Base-by-base conservation (phyloP, 2,113 vertebrate genomes). In the Tetrao urogallus region DNA sequence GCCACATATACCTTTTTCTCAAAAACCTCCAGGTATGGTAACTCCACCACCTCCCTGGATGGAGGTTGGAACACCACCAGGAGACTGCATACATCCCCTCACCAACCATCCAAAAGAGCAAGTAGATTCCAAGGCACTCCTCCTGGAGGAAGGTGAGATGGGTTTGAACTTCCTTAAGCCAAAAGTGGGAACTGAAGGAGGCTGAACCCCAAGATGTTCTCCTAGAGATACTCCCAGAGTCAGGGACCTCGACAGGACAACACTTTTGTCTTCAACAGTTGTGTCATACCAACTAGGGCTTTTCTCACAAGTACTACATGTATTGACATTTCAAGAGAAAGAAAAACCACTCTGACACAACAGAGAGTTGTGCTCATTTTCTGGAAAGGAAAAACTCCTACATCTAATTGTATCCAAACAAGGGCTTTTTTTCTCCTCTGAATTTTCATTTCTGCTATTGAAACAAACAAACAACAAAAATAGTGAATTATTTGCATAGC, bases 361-460 rank as follows among this genome's bases (percentile, higher is more conserved):
- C 73, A 83, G 90, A 86, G 86, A 91, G 52, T 4, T 61, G 34
- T 30, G 90, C 48, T 87, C 92, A 93, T 2, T 0, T 79, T 92
- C 78, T 92, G 86, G 86, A 2, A 0, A 96, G 63, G 47, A 84
- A 82, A 85, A 92, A 92, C 45, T 82, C 40, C 57, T 84, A 74
- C 86, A 92, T 89, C 93, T 77, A 86, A 45, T 54, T 93, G 83
- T 84, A 87, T 92, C 88, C 80, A 93, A 90, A 90, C 2, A 7
- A 83, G 61, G 28, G 30, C 50, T 63, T 60, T 65, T 61, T 81
- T 13, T 2, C 27, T 18, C 66, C 61, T 76, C 72, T 74, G 82
- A 94, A 90, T 86, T 86, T 94, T 92, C 43, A 69, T 90, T 95
- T 95, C 66, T 86, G 80, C 57, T 89, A 75, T 86, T 92, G 88